Percentiles rank a stretch among this genome's conserved stretches.
Evolutionary conservation across 2,113 vertebrate genomes (phyloP).

Genomic region (Pterocles orientalis): DNA sequence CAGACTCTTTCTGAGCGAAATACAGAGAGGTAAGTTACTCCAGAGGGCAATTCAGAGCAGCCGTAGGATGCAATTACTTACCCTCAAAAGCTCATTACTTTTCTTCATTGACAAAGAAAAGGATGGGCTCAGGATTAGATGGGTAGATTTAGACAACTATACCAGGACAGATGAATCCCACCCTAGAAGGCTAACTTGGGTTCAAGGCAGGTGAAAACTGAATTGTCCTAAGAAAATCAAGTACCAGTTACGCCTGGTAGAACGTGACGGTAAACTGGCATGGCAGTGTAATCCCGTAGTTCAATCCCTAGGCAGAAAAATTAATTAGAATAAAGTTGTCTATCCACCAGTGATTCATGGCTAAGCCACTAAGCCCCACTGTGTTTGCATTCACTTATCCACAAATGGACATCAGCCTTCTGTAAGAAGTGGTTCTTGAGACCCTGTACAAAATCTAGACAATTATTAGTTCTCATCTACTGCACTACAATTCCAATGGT

Average conservation of each 20-base stretch:
- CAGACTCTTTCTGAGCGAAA: neutral
- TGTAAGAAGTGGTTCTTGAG: neutral
- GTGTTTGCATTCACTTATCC: neutral
- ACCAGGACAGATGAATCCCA: neutral
- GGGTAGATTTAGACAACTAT: neutral
- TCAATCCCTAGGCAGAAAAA: neutral
- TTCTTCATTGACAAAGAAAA: neutral
- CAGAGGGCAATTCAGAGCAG: neutral
- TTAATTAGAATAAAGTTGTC: neutral
- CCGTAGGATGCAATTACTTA: neutral
- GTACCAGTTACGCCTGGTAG: neutral
- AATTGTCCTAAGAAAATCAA: neutral
- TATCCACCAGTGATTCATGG: neutral
- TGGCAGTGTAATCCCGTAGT: neutral
- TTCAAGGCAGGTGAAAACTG: neutral
- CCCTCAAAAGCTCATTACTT: neutral
- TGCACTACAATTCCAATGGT: neutral
- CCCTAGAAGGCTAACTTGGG: neutral
- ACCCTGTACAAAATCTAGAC: neutral
- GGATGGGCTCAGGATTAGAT: neutral
- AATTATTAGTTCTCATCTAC: neutral
- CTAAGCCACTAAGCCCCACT: neutral
- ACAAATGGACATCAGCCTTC: neutral
- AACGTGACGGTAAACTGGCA: neutral
- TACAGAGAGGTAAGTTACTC: neutral